Percentiles rank a stretch among this genome's conserved stretches.
These are phyloP conservation scores for Globia sparganii DNA, from an alignment of 2,888 invertebrate species.

Conservation along the genomic window DNA sequence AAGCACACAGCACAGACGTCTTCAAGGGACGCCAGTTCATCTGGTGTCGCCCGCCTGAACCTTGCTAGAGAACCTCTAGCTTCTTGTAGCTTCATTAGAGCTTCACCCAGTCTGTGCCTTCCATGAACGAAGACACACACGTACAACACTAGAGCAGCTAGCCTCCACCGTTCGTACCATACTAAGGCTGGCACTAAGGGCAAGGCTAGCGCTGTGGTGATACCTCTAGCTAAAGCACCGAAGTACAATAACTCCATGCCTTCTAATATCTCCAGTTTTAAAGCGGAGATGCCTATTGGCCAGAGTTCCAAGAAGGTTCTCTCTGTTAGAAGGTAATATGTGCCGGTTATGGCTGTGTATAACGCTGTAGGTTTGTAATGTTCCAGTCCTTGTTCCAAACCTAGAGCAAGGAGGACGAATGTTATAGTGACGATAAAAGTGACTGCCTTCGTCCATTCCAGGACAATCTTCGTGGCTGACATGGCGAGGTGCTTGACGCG, in stretches of 20 bases:
- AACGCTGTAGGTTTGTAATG: conserved; percentile 93
- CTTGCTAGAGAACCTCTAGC: conserved; percentile 91
- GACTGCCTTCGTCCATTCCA: conserved; percentile 95
- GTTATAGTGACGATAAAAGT: conserved; percentile 94
- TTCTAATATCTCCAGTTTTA: conserved; percentile 92
- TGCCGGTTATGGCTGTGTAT: conserved; percentile 92
- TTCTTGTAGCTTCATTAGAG: conserved; percentile 88
- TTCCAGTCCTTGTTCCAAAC: conserved; percentile 93
- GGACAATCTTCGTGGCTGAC: conserved; percentile 94
- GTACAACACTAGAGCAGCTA: conserved; percentile 91
- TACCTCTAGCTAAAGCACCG: conserved; percentile 91
- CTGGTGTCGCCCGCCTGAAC: conserved; percentile 91
- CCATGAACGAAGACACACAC: conserved; percentile 92
- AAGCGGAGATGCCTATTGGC: conserved; percentile 89
- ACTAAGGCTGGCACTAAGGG: conserved; percentile 90
- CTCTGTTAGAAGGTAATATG: conserved; percentile 93
- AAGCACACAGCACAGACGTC: conserved; percentile 95
- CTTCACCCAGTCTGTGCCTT: conserved; percentile 91
- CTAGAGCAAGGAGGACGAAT: conserved; percentile 93
- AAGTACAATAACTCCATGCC: conserved; percentile 93
- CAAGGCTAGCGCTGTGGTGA: conserved; percentile 90
- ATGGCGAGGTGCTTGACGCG: conserved; percentile 94
- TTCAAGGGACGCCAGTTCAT: conserved; percentile 92
- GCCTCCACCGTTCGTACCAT: conserved; percentile 90
- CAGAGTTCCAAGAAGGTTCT: conserved; percentile 93